Evolutionary conservation across 2,113 vertebrate genomes (phyloP).

Genomic region (Rhinichthys klamathensis): DNA sequence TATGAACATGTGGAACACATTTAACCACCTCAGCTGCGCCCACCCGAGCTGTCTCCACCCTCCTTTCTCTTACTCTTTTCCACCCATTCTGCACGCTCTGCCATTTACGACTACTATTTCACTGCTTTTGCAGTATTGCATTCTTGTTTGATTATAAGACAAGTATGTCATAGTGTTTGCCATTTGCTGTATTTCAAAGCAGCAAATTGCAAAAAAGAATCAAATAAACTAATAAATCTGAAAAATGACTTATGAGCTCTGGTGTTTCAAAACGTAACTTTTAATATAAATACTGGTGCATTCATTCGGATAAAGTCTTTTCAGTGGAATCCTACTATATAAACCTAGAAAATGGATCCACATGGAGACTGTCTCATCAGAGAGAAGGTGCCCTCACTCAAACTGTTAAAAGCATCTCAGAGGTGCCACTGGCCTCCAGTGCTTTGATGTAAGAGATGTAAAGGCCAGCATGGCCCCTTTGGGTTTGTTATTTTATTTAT

Average conservation of each 20-base stretch:
- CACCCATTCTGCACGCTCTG: constrained; percentile 14
- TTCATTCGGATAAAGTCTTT: neutral
- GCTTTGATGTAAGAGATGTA: constrained; percentile 1
- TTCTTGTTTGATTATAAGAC: constrained; percentile 13
- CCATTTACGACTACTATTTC: neutral
- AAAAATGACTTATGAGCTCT: neutral
- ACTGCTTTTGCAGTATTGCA: constrained; percentile 2
- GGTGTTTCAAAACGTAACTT: neutral
- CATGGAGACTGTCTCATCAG: constrained; percentile 17
- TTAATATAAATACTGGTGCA: neutral
- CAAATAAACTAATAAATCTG: neutral
- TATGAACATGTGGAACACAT: constrained; percentile 77
- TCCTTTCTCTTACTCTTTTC: constrained; percentile 53
- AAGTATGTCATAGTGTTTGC: neutral
- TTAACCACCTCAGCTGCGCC: constrained; percentile 72
- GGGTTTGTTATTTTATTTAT: neutral
- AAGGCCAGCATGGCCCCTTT: neutral
- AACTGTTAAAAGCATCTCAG: constrained; percentile 4
- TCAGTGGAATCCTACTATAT: neutral
- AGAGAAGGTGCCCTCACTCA: constrained; percentile 19
- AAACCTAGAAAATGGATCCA: neutral
- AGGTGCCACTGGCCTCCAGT: neutral
- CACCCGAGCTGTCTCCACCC: constrained; percentile 70
- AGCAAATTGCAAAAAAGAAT: too few species aligned
- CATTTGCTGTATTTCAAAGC: neutral